These are phyloP conservation scores for Macroteleia sp. DNA, from an alignment of 2,888 invertebrate genomes.

Conservation along the genomic window DNA sequence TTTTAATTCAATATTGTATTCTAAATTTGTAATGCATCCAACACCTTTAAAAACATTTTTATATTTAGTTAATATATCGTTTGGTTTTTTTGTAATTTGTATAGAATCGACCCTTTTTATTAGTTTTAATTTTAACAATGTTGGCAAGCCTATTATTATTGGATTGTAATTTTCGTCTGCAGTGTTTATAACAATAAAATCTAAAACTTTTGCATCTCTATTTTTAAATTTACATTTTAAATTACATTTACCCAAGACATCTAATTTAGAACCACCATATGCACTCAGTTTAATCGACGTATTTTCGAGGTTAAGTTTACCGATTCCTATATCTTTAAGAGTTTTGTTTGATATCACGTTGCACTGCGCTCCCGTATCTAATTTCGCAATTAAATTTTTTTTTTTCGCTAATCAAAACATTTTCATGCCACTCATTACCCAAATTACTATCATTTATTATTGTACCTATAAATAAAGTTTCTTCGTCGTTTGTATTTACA, in stretches of 20 bases:
- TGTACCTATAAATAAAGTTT: no score
- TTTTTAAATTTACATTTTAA: conserved; percentile 40
- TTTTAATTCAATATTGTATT: conserved; percentile 67
- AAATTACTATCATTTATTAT: no score
- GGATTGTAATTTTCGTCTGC: conserved; percentile 1
- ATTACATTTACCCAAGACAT: conserved; percentile 25
- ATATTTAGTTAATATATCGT: no score
- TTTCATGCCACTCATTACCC: no score
- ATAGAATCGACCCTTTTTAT: conserved; percentile 26
- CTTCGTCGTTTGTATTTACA: no score
- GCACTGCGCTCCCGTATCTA: no score
- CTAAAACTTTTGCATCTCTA: neutral
- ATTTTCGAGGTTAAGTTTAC: conserved; percentile 1
- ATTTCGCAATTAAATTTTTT: no score
- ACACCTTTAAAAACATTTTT: conserved; percentile 62
- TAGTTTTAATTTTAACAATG: conserved; percentile 26
- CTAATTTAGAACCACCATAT: conserved; percentile 29
- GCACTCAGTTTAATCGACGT: conserved; percentile 25
- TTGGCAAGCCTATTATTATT: conserved; percentile 17
- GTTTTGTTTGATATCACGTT: no score
- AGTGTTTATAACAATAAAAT: conserved; percentile 14
- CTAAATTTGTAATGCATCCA: conserved; percentile 55
- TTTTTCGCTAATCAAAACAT: no score
- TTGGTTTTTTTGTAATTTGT: no score
- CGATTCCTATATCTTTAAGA: conserved; percentile 17